Base-by-base conservation (phyloP, 2,113 vertebrate species). In the Ceyx cyanopectus region DNA sequence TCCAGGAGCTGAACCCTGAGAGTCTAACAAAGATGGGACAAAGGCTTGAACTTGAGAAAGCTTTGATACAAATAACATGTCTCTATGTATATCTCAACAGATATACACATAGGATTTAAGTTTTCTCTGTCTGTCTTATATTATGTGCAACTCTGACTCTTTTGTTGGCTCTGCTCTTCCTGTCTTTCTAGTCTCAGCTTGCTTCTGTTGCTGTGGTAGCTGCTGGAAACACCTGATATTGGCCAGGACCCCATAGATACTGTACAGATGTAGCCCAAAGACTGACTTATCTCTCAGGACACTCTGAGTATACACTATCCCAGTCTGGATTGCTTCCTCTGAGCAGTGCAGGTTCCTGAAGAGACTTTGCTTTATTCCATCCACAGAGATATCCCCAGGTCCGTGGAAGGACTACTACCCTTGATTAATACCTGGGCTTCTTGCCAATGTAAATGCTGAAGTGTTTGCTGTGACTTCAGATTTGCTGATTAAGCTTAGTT, bases 401-500 rank as follows among this genome's bases (percentile, higher is more conserved):
- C 61, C 2, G 3, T 65, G 73, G 69, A 75, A 81, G 83, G 65
- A 30, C 72, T 69, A 13, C 85, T 85, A 77, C 61, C 88, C 65
- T 90, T 86, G 68, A 65, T 82, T 92, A 93, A 68, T 65, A 81
- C 14, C 48, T 68, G 77, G 94, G 76, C 75, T 85, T 86, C 69
- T 84, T 81, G 92, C 93, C 94, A 94, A 34, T 0, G 0, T 48
- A 91, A 96, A 78, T 18, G 18, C 40, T 81, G 70, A 24, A 69
- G 26, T 77, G 75, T 86, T 94, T 91, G 87, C 87, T 88, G 30
- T 94, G 85, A 70, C 72, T 87, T 92, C 77, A 92, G 45, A 85
- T 91, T 74, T 94, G 93, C 92, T 96, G 93, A 88, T 95, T 77
- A 89, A 94, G 66, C 65, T 72, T 90, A 62, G 88, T 91, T 95